Percentiles rank a stretch among this genome's conserved stretches.
phyloP scores from a whole-genome alignment of 1,140 invertebrate genomes.

The Elymnias hypermnestra region DNA sequence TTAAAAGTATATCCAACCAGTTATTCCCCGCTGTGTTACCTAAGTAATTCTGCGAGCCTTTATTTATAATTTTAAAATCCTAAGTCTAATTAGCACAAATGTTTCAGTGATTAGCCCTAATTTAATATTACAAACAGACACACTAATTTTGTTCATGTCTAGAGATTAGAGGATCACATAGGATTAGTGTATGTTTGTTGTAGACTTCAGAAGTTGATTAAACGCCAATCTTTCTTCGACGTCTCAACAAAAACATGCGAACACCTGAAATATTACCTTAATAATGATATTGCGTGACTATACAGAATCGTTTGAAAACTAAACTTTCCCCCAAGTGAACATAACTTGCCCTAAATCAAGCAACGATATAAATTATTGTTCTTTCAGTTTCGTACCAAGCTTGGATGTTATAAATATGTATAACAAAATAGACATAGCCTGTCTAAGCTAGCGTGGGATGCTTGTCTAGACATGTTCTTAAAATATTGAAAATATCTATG shows the following conservation, averaged over 20 bases:
- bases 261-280: background rate
- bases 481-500: too few relatives aligned
- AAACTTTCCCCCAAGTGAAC: background rate
- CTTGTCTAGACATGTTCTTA: too few relatives aligned
- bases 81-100: too few relatives aligned
- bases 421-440: background rate
- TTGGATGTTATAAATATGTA: background rate
- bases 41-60: too few relatives aligned
- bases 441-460: too few relatives aligned
- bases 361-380: background rate
- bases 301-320: background rate
- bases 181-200: background rate
- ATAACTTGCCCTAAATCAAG: slow-evolving; percentile 1
- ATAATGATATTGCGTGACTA: slow-evolving; percentile 3
- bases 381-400: background rate
- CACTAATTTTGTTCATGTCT: too few relatives aligned
- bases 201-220: background rate
- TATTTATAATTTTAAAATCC: too few relatives aligned
- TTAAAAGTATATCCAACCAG: too few relatives aligned
- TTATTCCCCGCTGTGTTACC: too few relatives aligned
- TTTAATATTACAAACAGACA: too few relatives aligned
- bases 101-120: too few relatives aligned
- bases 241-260: background rate
- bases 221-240: background rate
- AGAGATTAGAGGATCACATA: too few relatives aligned